Percentiles rank a stretch among this genome's conserved stretches.
Conservation (phyloP, 2,888 invertebrate genomes). For the Caenorhabditis panamensis region DNA sequence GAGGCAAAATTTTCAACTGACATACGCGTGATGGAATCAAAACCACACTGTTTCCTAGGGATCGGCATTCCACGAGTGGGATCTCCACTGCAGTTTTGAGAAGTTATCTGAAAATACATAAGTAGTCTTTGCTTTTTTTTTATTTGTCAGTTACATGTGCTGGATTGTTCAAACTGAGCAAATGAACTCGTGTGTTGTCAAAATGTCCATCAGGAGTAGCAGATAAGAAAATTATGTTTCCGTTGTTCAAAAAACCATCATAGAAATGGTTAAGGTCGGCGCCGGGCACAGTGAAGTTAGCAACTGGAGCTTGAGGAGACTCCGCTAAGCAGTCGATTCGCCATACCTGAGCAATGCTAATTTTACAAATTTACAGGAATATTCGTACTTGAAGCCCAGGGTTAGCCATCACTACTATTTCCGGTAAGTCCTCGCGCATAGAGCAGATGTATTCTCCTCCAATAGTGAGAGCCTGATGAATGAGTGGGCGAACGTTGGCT, state of each 20-base stretch:
- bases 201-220: slow-evolving; percentile 79
- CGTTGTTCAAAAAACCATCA: slow-evolving; percentile 78
- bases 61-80: slow-evolving; percentile 77
- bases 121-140: neutral
- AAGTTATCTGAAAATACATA: slow-evolving; percentile 64
- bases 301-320: slow-evolving; percentile 70
- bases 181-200: slow-evolving; percentile 77
- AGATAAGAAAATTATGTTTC: slow-evolving; percentile 78
- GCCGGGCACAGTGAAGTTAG: slow-evolving; percentile 74
- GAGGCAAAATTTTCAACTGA: neutral
- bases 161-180: slow-evolving; percentile 71
- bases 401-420: slow-evolving; percentile 77
- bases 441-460: slow-evolving; percentile 77
- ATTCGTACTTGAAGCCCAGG: slow-evolving; percentile 73
- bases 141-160: slow-evolving; percentile 51
- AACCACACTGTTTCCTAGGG: slow-evolving; percentile 78
- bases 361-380: slow-evolving; percentile 1
- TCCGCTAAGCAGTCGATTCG: slow-evolving; percentile 69
- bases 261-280: slow-evolving; percentile 79
- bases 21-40: slow-evolving; percentile 75
- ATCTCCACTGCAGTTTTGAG: slow-evolving; percentile 74
- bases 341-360: no score
- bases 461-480: slow-evolving; percentile 70
- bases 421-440: slow-evolving; percentile 79
- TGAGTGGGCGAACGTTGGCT: slow-evolving; percentile 72